Base-by-base conservation (phyloP, 2,888 invertebrate species). In the Unio pictorum region DNA sequence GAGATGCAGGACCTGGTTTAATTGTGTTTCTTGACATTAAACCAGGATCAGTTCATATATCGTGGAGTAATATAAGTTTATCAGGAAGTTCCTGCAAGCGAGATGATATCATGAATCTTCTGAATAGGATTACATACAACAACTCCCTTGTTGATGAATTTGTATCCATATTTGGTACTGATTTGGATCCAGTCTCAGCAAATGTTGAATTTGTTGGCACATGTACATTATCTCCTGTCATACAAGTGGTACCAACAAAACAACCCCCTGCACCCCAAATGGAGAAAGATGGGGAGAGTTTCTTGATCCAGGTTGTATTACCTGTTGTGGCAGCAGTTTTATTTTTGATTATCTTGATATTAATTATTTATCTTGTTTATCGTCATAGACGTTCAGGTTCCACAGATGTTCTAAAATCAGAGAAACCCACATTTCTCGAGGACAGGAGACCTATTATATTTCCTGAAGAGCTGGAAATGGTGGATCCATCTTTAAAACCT, bases 391-490 rank as follows among this genome's bases (percentile, higher is more conserved):
- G 69, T 55, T 71, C 76, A 55, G 69, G 65, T 23, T 56, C 57
- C 30, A 74, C 74, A 60, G 68, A 74, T n/a, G 60, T 79, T 4
- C 67, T 78, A 20, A 78, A 78, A 20, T 74, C 79, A 6, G 84
- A 85, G 57, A 84, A 84, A 61, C 82, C 83, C 6, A 73, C 78
- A 8, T 84, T 82, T 64, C 73, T 79, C 26, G 81, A 84, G 58
- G 84, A 86, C 58, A 73, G 86, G 26, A 78, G 83, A 17, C 85
- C 85, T 3, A 81, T 86, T 15, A 80, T 86, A 56, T 80, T 87
- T 56, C 86, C 84, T 23, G 82, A 82, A 20, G 87, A 87, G 63
- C 57, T 83, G 26, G 83, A 83, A 61, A 74, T 79, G 71, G 76
- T 80, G 17, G 84, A 84, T 55, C 70, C 81, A 15, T 74, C 71